These are phyloP conservation scores for Drosophila grimshawi DNA, from an alignment of 1,140 invertebrate species.

Conservation along the genomic window DNA sequence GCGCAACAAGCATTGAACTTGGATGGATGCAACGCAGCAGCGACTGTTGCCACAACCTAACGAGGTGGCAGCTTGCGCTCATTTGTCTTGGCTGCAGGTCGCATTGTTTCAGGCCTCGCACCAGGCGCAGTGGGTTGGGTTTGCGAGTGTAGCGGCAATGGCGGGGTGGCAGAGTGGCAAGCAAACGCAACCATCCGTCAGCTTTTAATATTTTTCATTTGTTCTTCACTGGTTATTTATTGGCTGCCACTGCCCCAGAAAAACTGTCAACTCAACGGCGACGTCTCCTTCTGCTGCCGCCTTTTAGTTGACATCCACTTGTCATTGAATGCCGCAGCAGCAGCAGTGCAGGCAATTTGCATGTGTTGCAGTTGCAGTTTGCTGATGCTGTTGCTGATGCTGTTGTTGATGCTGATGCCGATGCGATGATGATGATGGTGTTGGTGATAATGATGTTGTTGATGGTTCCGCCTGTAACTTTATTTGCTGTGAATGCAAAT, in stretches of 20 bases:
- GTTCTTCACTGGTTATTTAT: conserved; percentile 68
- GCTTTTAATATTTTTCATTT: conserved; percentile 80
- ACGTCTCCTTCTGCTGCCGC: conserved; percentile 18
- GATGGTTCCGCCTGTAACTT: conserved; percentile 58
- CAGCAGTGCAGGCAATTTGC: conserved; percentile 43
- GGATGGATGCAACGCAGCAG: conserved; percentile 10
- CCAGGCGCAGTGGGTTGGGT: neutral
- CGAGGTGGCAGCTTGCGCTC: conserved; percentile 51
- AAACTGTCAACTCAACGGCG: conserved; percentile 32
- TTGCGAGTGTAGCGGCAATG: neutral
- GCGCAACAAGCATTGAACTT: conserved; percentile 48
- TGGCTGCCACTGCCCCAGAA: conserved; percentile 40
- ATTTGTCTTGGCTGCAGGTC: conserved; percentile 50
- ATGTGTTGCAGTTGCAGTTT: conserved; percentile 35
- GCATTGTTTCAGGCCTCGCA: conserved; percentile 42
- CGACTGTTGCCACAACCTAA: conserved; percentile 3
- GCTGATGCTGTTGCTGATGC: conserved; percentile 17
- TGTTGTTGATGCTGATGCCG: conserved; percentile 22
- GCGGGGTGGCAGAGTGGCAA: conserved; percentile 9
- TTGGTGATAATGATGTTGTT: conserved; percentile 38
- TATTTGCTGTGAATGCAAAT: conserved; percentile 63
- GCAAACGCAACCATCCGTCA: conserved; percentile 68
- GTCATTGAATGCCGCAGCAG: conserved; percentile 58
- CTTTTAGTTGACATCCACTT: conserved; percentile 63
- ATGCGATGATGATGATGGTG: conserved; percentile 28